Evolutionary conservation across 2,113 vertebrate genomes (phyloP), one percentile per base, ranked within the genome.

Genomic region (Phoxinus phoxinus): DNA sequence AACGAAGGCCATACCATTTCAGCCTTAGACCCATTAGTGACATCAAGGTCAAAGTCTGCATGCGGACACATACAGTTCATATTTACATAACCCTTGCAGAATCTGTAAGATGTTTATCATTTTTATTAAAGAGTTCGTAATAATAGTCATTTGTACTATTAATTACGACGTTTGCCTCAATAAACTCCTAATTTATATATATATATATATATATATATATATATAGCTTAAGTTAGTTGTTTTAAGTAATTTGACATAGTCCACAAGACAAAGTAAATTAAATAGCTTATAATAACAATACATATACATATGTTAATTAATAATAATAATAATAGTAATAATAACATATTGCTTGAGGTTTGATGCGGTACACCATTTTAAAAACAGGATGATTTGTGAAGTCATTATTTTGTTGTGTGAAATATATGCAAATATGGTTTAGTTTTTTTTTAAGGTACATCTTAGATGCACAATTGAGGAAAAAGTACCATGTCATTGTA

Each of bases 1-100:
- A 58, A 74, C 63, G n/a, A 51, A 79, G 83, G 67, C 71, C 67
- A 71, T 58, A 13, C 6, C n/a, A 67, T 23, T 46, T 37, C 37
- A 67, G 58, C 48, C 27, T 37, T 25, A 32, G 30, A 44, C 56
- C 15, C 44, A 41, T 84, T 35, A 53, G 73, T 71, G 44, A 84
- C 56, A 19, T 48, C 30, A 10, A 30, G 67, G 81, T 83, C 65
- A 72, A 21, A 37, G 30, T 72, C 23, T 37, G 67, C 46, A 2
- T 72, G 67, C 5, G 30, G 46, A 71, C 6, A 53, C 48, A 72
- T 48, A 46, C 59, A 32, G 75, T 21, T 58, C 25, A 76, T 53
- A 30, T 76, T 76, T 76, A 32, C 74, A 76, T 10, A 53, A 25
- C 12, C 41, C n/a, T 27, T 74, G 41, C 72, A 74, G 44, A 48